Evolutionary conservation across 2,888 invertebrate species (phyloP), one percentile per base, ranked within the genome.

Genomic region (Netelia virgata): DNA sequence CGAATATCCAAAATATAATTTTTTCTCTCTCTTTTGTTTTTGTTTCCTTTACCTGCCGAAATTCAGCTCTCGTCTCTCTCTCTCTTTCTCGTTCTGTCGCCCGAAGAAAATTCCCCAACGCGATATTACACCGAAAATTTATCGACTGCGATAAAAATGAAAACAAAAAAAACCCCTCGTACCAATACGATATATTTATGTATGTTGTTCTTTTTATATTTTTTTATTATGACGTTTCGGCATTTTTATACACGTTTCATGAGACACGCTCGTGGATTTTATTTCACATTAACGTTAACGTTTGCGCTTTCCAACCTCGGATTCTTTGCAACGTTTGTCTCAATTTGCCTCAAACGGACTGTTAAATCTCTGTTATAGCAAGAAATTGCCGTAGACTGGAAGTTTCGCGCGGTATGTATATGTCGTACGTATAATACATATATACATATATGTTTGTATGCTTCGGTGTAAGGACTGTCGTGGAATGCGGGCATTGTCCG

Each of bases 1-100:
- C 63, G 79, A 84, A 87, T 84, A 83, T 77, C 66, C 53, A 72
- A 84, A 85, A 85, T 74, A 36, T 18, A 16, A 23, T 59, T 63
- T 82, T 36, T 63, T 76, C 64, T 53, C 59, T 66, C 73, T 5
- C 0, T 28, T 28, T 3, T 28, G 28, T 28, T 61, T 50, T 61
- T 59, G 55, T 11, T 50, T 16, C 61, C 47, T 20, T 72, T 64
- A 66, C 20, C 6, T 64, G 50, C 28, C 5, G 68, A 77, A 73
- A 76, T 64, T 43, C 36, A 8, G 16, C 28, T 10, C 36, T 68
- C 43, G 18, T 50, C 68, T 53, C 47, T 23, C 23, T 41, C 36
- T 57, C 69, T 74, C 72, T 75, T 68, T 77, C 76, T n/a, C n/a
- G n/a, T n/a, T n/a, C n/a, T 50, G 28, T 41, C 11, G 10, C 20